Percentiles rank a stretch among this genome's conserved stretches.
Evolutionary conservation across 2,797 vertebrate species (phyloP).

Genomic region (Anolis apletophallus): DNA sequence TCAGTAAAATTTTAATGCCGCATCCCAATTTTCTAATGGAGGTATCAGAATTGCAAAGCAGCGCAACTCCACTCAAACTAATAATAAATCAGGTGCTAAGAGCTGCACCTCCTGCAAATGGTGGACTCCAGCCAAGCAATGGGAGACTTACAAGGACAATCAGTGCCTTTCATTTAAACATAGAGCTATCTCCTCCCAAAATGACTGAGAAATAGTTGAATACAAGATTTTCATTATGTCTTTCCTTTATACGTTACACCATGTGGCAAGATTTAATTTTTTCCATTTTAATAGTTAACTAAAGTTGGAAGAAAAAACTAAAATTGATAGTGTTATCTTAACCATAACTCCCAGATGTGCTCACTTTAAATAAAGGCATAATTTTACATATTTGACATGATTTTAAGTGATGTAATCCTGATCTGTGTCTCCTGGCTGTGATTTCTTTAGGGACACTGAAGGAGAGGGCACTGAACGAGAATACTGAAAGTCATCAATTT

Average conservation of each 20-base stretch:
- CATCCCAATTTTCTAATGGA: conserved; percentile 75
- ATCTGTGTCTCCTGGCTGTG: background rate
- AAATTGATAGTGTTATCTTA: conserved; percentile 8
- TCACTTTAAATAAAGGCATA: conserved; percentile 17
- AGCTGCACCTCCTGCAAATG: conserved; percentile 54
- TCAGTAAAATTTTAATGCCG: conserved; percentile 72
- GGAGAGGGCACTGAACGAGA: background rate
- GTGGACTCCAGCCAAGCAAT: conserved; percentile 64
- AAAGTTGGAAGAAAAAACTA: conserved; percentile 25
- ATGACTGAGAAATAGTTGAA: conserved; percentile 10
- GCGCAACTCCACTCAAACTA: conserved; percentile 65
- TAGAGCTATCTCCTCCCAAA: conserved; percentile 1
- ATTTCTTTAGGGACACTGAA: background rate
- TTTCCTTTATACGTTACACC: background rate
- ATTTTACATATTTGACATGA: background rate
- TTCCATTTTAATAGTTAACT: conserved; percentile 1
- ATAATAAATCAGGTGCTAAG: conserved; percentile 72
- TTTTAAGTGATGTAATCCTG: conserved; percentile 6
- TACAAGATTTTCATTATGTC: background rate
- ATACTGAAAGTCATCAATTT: background rate
- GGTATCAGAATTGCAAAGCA: conserved; percentile 76
- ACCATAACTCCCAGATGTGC: background rate
- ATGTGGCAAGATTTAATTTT: conserved; percentile 32
- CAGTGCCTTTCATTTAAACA: conserved; percentile 46
- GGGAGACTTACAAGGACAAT: conserved; percentile 64